Base-by-base conservation (phyloP, 2,888 invertebrate species). In the Microdon myrmicae region DNA sequence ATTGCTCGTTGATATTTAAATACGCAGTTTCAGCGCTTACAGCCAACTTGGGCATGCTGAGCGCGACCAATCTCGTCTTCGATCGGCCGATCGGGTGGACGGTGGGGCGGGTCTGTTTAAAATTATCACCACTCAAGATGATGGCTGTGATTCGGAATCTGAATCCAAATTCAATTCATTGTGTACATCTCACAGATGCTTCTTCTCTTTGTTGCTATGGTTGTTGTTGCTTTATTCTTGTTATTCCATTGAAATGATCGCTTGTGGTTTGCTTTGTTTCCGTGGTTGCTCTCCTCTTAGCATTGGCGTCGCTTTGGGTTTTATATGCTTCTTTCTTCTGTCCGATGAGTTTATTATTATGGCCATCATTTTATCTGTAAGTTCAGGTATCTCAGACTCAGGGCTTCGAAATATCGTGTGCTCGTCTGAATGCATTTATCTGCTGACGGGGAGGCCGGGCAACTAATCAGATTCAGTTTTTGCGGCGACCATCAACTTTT, bases 21-120 rank as follows among this genome's bases (percentile, higher is more conserved):
- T 61, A 60, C 16, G 9, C 34, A 1, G n/a, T 28, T 32, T 25
- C 37, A 37, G 14, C 28, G 16, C 8, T 3, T 25, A 20, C 34
- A 39, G 34, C 32, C 31, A 49, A 61, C 61, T 61, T 61, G 51
- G 56, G 61, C 61, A 61, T 61, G 61, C 61, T 61, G 61, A 56
- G 56, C 56, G 61, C 61, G 61, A 56, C 56, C 61, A 61, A 61
- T 61, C 61, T 61, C 56, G 7, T 29, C 29, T 45, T 31, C 56
- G 48, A n/a, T n/a, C n/a, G n/a, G n/a, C n/a, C 12, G 17, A 10
- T 12, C 14, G 13, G 19, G 8, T 38, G 20, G 12, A 35, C 22
- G 34, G 13, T 19, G 9, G 29, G 35, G 12, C 10, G 26, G 38
- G 39, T n/a, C 34, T 56, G 56, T 45, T 56, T 20, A n/a, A 49